Conservation (phyloP, 2,797 vertebrate species). For the Pangasius larnaudii region DNA sequence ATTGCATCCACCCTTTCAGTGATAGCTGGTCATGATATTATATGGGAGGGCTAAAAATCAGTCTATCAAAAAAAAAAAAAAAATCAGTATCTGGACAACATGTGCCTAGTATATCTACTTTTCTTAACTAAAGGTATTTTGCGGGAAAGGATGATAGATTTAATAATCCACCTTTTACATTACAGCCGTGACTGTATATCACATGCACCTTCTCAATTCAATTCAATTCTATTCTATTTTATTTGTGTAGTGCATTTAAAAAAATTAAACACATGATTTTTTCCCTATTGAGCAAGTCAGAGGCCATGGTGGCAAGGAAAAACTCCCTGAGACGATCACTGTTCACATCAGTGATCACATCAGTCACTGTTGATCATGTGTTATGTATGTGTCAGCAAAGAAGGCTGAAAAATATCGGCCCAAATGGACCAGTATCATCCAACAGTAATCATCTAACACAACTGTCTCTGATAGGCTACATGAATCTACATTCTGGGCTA, state of each 20-base stretch:
- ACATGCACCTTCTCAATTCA: not conserved
- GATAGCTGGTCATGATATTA: slow-evolving; percentile 39
- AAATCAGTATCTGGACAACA: not conserved
- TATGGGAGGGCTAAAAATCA: not conserved
- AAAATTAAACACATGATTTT: too few relatives aligned
- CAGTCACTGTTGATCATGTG: not conserved
- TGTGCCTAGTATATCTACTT: not conserved
- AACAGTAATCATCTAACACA: not conserved
- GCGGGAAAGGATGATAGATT: too few relatives aligned
- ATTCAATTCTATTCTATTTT: too few relatives aligned
- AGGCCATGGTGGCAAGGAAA: too few relatives aligned
- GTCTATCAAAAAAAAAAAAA: too few relatives aligned
- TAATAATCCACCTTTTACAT: not conserved
- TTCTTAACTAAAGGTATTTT: not conserved
- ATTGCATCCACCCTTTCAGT: slow-evolving; percentile 73
- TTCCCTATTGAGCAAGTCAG: too few relatives aligned
- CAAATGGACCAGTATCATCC: not conserved
- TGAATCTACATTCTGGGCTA: not conserved
- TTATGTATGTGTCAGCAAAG: not conserved
- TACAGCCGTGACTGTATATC: not conserved
- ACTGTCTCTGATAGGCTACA: not conserved
- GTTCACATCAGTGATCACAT: too few relatives aligned
- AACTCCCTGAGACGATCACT: too few relatives aligned
- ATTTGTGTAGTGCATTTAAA: too few relatives aligned
- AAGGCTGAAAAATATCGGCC: not conserved